Evolutionary conservation across 2,113 vertebrate species (phyloP).

Genomic region (Platysteira castanea): DNA sequence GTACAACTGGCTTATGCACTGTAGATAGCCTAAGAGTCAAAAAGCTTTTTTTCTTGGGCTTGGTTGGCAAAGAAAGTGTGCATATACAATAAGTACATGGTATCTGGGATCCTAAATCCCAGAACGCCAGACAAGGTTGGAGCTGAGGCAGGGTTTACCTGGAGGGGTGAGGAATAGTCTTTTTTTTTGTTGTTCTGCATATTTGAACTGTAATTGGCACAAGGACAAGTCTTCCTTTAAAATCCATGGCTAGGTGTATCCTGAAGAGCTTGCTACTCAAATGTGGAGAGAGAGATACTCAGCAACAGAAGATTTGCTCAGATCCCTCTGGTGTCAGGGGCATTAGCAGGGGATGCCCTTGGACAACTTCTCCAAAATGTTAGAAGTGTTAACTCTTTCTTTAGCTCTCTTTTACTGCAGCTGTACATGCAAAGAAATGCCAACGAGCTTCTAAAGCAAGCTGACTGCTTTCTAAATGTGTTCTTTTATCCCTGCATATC

Average conservation of each 20-base stretch:
- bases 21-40: background rate
- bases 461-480: background rate
- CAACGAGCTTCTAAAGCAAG: background rate
- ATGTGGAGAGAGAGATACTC: background rate
- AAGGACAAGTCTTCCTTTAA: background rate
- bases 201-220: background rate
- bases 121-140: background rate
- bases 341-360: background rate
- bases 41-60: background rate
- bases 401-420: background rate
- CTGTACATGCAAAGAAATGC: background rate
- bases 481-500: background rate
- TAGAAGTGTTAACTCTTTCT: background rate
- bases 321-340: background rate
- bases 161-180: background rate
- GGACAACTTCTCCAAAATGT: background rate
- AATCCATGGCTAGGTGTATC: background rate
- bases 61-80: background rate
- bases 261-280: background rate
- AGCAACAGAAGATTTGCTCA: background rate
- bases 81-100: accelerated
- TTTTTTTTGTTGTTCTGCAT: background rate
- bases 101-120: background rate
- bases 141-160: background rate
- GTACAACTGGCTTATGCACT: background rate